Evolutionary conservation across 2,797 vertebrate species (phyloP).

Genomic region (Acrossocheilus fasciatus): DNA sequence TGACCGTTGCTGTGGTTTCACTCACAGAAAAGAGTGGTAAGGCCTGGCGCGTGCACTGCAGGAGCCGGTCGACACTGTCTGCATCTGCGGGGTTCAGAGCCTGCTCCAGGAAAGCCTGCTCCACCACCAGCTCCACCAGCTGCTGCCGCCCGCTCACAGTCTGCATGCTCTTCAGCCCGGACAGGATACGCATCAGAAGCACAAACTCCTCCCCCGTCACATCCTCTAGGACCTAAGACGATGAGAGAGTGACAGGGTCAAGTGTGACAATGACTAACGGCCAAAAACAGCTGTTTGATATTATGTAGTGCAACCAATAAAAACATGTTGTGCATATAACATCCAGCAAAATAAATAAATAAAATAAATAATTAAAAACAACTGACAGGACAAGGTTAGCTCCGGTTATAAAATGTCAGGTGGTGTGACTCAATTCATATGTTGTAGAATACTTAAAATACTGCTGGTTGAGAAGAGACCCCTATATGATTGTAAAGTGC

Average conservation of each 20-base stretch:
- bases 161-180: slow-evolving; percentile 89
- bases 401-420: not conserved
- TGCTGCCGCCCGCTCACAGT: slow-evolving; percentile 96
- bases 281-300: not conserved
- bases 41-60: slow-evolving; percentile 97
- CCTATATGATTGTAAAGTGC: no score
- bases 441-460: not conserved
- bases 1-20: slow-evolving; percentile 21
- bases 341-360: no score
- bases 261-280: not conserved
- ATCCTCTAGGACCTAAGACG: slow-evolving; percentile 90
- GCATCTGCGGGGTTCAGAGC: slow-evolving; percentile 92
- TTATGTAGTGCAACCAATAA: not conserved
- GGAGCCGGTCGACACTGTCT: slow-evolving; percentile 92
- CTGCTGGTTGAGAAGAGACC: no score
- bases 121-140: slow-evolving; percentile 94
- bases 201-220: slow-evolving; percentile 99
- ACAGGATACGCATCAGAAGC: slow-evolving; percentile 94
- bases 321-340: no score
- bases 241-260: not conserved
- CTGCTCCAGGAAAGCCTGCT: slow-evolving; percentile 95
- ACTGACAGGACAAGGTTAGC: not conserved
- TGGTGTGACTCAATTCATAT: not conserved
- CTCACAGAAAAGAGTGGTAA: slow-evolving; percentile 95
- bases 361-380: no score